Base-by-base conservation (phyloP, 2,888 invertebrate species). In the Melanostoma scalare region DNA sequence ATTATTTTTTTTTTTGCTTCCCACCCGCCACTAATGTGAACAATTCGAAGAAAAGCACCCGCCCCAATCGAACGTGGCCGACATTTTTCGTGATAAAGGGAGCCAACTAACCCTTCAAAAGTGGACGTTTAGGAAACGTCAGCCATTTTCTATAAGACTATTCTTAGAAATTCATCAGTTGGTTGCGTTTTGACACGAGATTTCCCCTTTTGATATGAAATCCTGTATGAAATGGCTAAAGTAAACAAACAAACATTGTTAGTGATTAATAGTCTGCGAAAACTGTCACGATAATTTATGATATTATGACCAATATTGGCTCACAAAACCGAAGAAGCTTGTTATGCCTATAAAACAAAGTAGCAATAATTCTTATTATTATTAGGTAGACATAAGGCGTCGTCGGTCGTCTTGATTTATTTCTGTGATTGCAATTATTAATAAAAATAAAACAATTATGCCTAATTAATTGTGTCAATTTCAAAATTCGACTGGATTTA, bases 321-420 rank as follows among this genome's bases (percentile, higher is more conserved):
- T 71, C 50, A 79, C 74, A 65, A 71, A 84, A 77, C 53, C 68
- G 46, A 63, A 78, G 78, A 60, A 82, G 73, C 63, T 69, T 52
- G 73, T 31, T 68, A 82, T 20, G 20, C 20, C 20, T 74, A 84
- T 84, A 74, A 84, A 78, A 78, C 35, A 78, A 84, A 84, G 82
- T 78, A 84, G 82, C 69, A 71, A 79, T 69, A 77, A 73, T 53
- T 78, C 73, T 77, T 73, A 80, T 73, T 72, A 72, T 72, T 75
- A 76, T 53, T 65, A 60, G 65, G 68, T 82, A 55, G 30, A 42
- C 79, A 65, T 46, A 65, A 5, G 58, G 8, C 52, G 74, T 33
- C 60, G 40, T 69, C 63, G 50, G 56, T 84, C 20, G 20, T 20
- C 20, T 20, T 20, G 82, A 84, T 84, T 84, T 78, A 78, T 68